Conservation (phyloP, 1,140 invertebrate species). For the Trissolcus basalis region DNA sequence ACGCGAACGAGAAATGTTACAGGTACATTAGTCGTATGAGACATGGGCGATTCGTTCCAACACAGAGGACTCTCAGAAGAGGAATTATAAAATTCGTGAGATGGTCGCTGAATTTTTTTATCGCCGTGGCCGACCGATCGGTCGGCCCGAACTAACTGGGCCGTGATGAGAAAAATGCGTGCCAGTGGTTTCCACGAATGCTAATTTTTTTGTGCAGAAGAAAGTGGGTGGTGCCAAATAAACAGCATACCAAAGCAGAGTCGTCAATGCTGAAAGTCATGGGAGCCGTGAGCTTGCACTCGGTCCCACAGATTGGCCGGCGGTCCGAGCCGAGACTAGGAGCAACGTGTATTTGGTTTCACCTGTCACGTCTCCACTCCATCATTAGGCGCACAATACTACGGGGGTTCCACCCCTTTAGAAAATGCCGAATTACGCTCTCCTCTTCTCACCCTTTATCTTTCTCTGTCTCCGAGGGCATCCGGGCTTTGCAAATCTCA, state of each 20-base stretch:
- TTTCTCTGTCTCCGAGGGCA: slow-evolving; percentile 52
- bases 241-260: slow-evolving; percentile 38
- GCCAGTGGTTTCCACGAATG: slow-evolving; percentile 41
- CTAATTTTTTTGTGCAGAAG: slow-evolving; percentile 43
- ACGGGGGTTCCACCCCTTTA: slow-evolving; percentile 64
- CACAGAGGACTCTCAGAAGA: too few species aligned
- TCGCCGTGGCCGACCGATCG: too few species aligned
- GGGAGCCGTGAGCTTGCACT: slow-evolving; percentile 60
- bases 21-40: too few species aligned
- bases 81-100: neutral
- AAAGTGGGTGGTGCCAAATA: slow-evolving; percentile 62
- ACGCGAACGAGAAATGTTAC: slow-evolving; percentile 21
- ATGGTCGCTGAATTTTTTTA: neutral
- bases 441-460: slow-evolving; percentile 53
- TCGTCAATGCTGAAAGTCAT: slow-evolving; percentile 61
- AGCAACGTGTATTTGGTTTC: slow-evolving; percentile 68
- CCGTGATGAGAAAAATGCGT: slow-evolving; percentile 37
- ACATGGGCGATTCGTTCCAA: too few species aligned
- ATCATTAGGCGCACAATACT: slow-evolving; percentile 72
- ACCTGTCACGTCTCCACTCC: slow-evolving; percentile 72
- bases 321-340: slow-evolving; percentile 54
- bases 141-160: neutral
- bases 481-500: slow-evolving; percentile 67
- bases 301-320: slow-evolving; percentile 62
- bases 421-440: slow-evolving; percentile 64